Evolutionary conservation across 2,797 vertebrate species (phyloP).

Genomic region (Anas bernieri): DNA sequence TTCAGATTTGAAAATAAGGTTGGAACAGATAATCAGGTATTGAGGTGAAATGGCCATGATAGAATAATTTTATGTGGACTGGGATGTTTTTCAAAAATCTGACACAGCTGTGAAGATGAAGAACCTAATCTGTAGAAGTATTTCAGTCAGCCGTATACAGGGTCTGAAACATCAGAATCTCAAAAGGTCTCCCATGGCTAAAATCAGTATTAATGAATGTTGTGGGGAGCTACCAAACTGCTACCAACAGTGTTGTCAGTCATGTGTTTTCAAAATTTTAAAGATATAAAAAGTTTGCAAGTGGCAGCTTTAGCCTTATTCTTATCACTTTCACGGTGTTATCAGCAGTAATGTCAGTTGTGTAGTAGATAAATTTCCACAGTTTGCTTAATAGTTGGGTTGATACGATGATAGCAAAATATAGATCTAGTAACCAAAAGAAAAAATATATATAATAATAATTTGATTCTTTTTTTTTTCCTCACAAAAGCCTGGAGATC

Average conservation of each 20-base stretch:
- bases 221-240: background rate
- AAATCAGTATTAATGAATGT: background rate
- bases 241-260: background rate
- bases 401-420: background rate
- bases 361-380: background rate
- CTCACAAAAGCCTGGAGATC: constrained; percentile 90
- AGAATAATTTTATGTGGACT: background rate
- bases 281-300: background rate
- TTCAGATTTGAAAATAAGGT: background rate
- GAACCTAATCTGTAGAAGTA: background rate
- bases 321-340: background rate
- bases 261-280: background rate
- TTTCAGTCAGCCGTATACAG: background rate
- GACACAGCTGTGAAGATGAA: background rate
- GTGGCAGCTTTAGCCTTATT: background rate
- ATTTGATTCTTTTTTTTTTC: constrained; percentile 56
- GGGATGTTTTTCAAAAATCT: background rate
- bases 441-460: background rate
- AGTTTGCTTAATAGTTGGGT: background rate
- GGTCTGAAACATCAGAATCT: background rate
- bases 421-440: background rate
- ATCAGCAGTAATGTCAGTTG: background rate
- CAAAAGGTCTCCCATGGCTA: background rate
- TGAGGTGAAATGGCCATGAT: background rate
- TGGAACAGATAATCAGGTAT: background rate